Base-by-base conservation (phyloP, 2,888 invertebrate species). In the Thecocarcelia acutangulata region DNA sequence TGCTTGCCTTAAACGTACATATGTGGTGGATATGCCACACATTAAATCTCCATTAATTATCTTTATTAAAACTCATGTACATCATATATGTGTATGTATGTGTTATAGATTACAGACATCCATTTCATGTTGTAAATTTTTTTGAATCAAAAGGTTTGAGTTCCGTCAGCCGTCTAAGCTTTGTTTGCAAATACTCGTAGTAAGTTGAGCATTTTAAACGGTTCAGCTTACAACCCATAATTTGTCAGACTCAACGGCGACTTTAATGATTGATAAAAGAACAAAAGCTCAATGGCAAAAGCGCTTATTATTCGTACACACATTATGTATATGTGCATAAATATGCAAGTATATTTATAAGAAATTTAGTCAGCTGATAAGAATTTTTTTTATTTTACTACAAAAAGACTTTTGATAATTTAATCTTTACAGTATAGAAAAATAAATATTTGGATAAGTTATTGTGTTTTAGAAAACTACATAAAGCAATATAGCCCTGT, bases 181-280 rank as follows among this genome's bases (percentile, higher is more conserved):
- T 68, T 59, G 46, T 8, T 44, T 59, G 19, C 12, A 69, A 70
- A 70, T 58, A 33, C 8, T 6, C 33, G 9, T 33, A 33, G 9
- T 33, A 33, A 1, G 9, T 37, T 72, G 72, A 33, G 24, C 59
- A 21, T 50, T 46, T 70, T 63, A 58, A 66, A 11, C 48, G 48
- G 15, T 66, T 79, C 8, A 54, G n/a, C 52, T 70, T 64, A 6
- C 9, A 40, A 72, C n/a, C 13, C 46, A 73, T 73, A 54, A 73
- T 78, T 76, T 80, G 78, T 70, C 85, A 88, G 88, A 88, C 88
- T 85, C 77, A 59, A 82, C 84, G 88, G 87, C 87, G 87, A 84
- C 87, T 80, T 84, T 83, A 85, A 86, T 85, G 84, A 40, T 80
- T 85, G 82, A 85, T 85, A 85, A 84, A 79, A 68, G n/a, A n/a